Percentiles rank a stretch among this genome's conserved stretches.
Conservation (phyloP, 2,113 vertebrate genomes). For the Cyphomyrus plagiostoma region DNA sequence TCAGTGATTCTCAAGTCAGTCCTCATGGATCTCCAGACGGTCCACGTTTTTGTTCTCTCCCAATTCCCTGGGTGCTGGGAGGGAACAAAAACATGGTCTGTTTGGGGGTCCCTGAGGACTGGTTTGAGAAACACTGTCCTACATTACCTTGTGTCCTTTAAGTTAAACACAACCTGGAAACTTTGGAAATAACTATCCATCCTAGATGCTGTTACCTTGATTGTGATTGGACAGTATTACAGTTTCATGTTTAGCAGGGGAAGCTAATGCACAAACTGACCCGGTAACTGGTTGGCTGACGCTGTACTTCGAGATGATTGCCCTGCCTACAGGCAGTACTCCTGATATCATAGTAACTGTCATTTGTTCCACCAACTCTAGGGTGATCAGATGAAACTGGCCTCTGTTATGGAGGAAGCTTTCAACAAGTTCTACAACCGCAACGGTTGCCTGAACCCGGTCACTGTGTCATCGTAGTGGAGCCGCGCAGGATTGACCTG, state of each 20-base stretch:
- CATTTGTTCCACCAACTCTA: conserved; percentile 38
- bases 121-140: too few relatives aligned
- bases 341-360: neutral
- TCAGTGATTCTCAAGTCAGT: too few relatives aligned
- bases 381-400: conserved; percentile 86
- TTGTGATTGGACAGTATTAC: neutral
- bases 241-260: neutral
- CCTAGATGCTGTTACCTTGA: neutral
- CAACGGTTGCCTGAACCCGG: conserved; percentile 81
- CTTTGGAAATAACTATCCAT: neutral
- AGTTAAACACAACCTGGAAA: neutral
- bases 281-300: neutral
- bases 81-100: too few relatives aligned
- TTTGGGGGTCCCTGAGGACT: too few relatives aligned
- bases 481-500: neutral
- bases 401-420: conserved; percentile 91
- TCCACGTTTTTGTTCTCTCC: neutral
- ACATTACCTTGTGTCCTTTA: neutral
- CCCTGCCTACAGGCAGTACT: neutral
- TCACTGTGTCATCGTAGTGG: conserved; percentile 90
- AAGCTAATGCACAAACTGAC: neutral
- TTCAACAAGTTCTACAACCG: conserved; percentile 90
- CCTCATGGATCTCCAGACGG: too few relatives aligned
- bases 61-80: too few relatives aligned
- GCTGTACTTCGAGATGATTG: neutral